Evolutionary conservation across 2,888 invertebrate genomes (phyloP).

Genomic region (Marronus borbonicus): DNA sequence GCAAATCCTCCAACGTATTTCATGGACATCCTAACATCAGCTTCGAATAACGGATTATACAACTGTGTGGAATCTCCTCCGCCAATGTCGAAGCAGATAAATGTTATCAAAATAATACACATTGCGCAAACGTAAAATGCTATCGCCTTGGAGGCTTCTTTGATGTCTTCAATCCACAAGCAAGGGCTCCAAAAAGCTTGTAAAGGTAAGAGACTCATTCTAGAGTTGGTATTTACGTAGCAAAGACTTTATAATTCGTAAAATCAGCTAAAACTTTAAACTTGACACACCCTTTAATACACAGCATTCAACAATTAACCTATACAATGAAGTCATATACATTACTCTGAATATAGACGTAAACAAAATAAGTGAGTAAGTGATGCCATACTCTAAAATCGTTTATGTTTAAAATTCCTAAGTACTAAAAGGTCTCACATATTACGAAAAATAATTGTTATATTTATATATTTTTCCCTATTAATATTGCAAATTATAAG

Average conservation of each 20-base stretch:
- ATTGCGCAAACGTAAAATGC: conserved; percentile 85
- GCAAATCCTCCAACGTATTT: conserved; percentile 79
- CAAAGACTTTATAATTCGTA: neutral
- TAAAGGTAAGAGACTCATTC: conserved; percentile 77
- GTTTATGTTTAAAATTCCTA: neutral
- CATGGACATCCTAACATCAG: conserved; percentile 84
- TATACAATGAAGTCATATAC: neutral
- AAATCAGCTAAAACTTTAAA: neutral
- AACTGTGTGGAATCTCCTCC: conserved; percentile 94
- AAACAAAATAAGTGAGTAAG: neutral
- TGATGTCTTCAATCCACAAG: conserved; percentile 86
- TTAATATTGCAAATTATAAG: no score
- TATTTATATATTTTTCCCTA: no score
- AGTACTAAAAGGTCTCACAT: neutral
- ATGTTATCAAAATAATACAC: conserved; percentile 82
- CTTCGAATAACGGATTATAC: conserved; percentile 91
- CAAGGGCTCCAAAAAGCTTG: conserved; percentile 91
- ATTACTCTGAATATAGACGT: neutral
- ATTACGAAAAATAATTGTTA: no score
- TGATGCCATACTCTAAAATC: neutral
- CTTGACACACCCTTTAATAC: conserved; percentile 28
- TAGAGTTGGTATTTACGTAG: conserved; percentile 56
- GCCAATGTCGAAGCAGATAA: conserved; percentile 82
- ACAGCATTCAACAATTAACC: neutral
- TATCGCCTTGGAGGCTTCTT: conserved; percentile 83